A percentile compares a stretch with the other conserved stretches of the same genome.
Evolutionary conservation across 1,140 invertebrate species (phyloP).

Genomic region (Apolygus lucorum): DNA sequence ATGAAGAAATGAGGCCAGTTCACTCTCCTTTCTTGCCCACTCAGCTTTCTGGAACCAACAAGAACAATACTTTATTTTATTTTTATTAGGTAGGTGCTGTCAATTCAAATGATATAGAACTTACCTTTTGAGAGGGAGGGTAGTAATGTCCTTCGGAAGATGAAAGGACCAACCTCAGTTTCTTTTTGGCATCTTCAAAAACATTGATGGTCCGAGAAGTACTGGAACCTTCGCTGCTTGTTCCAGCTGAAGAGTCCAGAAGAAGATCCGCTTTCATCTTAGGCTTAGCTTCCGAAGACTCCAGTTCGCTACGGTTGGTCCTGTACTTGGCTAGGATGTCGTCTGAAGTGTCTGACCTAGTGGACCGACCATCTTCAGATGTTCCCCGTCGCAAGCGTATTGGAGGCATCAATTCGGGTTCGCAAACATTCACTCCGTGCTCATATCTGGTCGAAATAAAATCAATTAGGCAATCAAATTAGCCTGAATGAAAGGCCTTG

Average conservation of each 20-base stretch:
- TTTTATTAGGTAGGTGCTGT: background rate
- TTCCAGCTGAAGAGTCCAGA: slow-evolving; percentile 39
- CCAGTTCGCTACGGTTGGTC: slow-evolving; percentile 47
- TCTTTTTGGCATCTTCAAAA: slow-evolving; percentile 83
- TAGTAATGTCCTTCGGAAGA: slow-evolving; percentile 55
- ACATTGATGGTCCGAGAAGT: slow-evolving; percentile 42
- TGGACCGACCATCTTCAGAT: slow-evolving; percentile 41
- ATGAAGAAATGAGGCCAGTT: slow-evolving; percentile 61
- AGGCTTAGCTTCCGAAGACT: background rate
- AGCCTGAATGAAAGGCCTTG: no score
- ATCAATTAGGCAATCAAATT: background rate
- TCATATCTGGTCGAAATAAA: slow-evolving; percentile 40
- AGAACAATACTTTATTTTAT: no score
- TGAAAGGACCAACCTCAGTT: slow-evolving; percentile 83
- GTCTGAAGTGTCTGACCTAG: slow-evolving; percentile 61
- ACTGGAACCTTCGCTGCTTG: slow-evolving; percentile 46
- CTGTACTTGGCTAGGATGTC: slow-evolving; percentile 94
- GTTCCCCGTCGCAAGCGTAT: slow-evolving; percentile 43
- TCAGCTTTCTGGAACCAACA: slow-evolving; percentile 40
- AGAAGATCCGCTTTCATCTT: background rate
- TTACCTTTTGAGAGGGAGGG: background rate
- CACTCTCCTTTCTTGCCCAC: slow-evolving; percentile 50
- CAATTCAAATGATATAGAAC: no score
- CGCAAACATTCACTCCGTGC: slow-evolving; percentile 36
- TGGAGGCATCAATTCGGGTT: slow-evolving; percentile 22